phyloP scores from a whole-genome alignment of 2,113 vertebrate genomes.

The Upupa epops region DNA sequence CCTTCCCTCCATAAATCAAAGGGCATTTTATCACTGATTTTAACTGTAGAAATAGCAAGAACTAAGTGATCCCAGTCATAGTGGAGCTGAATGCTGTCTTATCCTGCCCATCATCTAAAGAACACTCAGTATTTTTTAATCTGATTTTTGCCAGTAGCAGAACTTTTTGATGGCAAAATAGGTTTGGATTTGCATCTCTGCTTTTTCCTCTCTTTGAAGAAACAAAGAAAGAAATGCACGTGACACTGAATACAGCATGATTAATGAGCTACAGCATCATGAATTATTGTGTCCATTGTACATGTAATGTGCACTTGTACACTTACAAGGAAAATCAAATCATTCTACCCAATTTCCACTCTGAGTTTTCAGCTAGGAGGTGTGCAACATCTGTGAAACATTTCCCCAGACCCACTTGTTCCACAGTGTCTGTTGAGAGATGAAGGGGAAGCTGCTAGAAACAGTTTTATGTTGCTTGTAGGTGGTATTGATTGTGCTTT shows the following conservation, averaged over 20 bases:
- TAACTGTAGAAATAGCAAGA: neutral
- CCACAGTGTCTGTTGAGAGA: neutral
- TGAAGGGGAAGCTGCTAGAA: neutral
- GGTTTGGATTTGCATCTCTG: neutral
- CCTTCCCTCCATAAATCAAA: neutral
- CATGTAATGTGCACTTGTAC: neutral
- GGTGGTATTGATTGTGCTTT: conserved; percentile 19
- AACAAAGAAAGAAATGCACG: neutral
- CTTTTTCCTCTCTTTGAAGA: neutral
- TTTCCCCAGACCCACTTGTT: neutral
- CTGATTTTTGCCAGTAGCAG: neutral
- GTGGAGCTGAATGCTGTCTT: neutral
- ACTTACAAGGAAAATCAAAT: neutral
- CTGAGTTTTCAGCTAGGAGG: neutral
- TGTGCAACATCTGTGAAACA: neutral
- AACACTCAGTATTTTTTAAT: neutral
- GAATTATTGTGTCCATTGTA: neutral
- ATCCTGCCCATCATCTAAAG: neutral
- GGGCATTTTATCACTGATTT: neutral
- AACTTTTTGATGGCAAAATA: neutral
- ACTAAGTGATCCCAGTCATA: neutral
- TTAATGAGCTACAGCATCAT: neutral
- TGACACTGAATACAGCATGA: neutral
- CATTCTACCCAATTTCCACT: neutral
- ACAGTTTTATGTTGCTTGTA: neutral